Evolutionary conservation across 2,113 vertebrate genomes (phyloP).

Genomic region (Phaethon lepturus): DNA sequence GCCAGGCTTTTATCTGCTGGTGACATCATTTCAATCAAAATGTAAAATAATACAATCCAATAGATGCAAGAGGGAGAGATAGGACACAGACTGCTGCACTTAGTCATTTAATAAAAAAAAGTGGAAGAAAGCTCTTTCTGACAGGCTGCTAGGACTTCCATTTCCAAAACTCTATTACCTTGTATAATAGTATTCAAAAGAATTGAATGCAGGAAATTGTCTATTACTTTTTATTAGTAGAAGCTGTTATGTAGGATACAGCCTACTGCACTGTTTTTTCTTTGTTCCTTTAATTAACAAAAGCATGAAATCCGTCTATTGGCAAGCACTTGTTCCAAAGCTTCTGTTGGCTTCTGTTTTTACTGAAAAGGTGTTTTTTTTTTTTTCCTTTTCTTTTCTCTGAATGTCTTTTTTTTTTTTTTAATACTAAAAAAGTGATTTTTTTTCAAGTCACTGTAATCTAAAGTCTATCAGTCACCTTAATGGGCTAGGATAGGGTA

Average conservation of each 20-base stretch:
- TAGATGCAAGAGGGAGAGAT: constrained; percentile 90
- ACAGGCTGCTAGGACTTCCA: constrained; percentile 87
- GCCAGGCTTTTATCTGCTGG: constrained; percentile 90
- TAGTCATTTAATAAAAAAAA: constrained; percentile 88
- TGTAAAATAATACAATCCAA: constrained; percentile 99
- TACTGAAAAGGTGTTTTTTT: constrained; percentile 34
- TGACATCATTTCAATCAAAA: constrained; percentile 99
- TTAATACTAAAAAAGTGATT: not conserved
- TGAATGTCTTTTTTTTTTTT: not conserved
- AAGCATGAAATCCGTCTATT: constrained; percentile 80
- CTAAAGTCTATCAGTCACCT: constrained; percentile 51
- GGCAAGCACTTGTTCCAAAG: constrained; percentile 72
- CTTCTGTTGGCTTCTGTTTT: constrained; percentile 63
- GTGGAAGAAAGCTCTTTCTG: constrained; percentile 78
- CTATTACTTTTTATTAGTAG: constrained; percentile 91
- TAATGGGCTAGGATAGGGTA: constrained; percentile 24
- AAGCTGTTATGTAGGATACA: constrained; percentile 87
- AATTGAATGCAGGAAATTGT: constrained; percentile 85
- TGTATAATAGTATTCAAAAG: constrained; percentile 89
- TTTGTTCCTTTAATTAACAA: constrained; percentile 92
- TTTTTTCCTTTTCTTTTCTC: constrained; percentile 44
- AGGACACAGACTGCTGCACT: constrained; percentile 95
- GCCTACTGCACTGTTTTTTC: constrained; percentile 78
- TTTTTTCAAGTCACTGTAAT: constrained; percentile 43
- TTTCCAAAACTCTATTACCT: constrained; percentile 92